Percentiles rank a stretch among this genome's conserved stretches.
phyloP scores from a whole-genome alignment of 2,797 vertebrate species.

The Poecilia wingei region DNA sequence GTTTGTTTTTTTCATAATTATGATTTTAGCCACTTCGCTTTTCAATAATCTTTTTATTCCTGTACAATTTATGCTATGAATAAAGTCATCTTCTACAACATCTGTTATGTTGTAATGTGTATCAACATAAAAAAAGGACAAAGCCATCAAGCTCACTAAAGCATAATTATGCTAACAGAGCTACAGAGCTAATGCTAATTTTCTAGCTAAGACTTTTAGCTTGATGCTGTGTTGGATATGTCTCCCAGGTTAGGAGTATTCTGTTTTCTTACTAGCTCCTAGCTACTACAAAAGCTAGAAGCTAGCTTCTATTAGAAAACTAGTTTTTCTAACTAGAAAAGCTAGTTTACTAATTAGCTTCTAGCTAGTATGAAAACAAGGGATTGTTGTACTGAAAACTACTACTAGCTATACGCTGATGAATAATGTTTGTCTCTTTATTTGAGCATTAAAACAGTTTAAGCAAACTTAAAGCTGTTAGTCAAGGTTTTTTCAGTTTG shows the following conservation, averaged over 20 bases:
- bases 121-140: too few species aligned
- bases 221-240: background rate
- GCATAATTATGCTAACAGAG: background rate
- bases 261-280: too few species aligned
- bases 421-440: background rate
- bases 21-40: background rate
- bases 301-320: background rate
- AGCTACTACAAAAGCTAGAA: background rate
- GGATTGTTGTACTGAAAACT: background rate
- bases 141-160: background rate
- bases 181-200: background rate
- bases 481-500: background rate
- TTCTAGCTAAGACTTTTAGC: background rate
- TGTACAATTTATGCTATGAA: background rate
- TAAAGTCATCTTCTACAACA: background rate
- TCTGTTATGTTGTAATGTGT: background rate
- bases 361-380: background rate
- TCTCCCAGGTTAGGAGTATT: background rate
- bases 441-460: background rate
- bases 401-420: background rate
- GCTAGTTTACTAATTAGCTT: too few species aligned
- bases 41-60: background rate
- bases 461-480: background rate
- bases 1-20: background rate
- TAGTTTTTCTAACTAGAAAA: too few species aligned